Percentiles rank a stretch among this genome's conserved stretches.
phyloP scores from a whole-genome alignment of 2,113 vertebrate species.

The Crotalus tigris region DNA sequence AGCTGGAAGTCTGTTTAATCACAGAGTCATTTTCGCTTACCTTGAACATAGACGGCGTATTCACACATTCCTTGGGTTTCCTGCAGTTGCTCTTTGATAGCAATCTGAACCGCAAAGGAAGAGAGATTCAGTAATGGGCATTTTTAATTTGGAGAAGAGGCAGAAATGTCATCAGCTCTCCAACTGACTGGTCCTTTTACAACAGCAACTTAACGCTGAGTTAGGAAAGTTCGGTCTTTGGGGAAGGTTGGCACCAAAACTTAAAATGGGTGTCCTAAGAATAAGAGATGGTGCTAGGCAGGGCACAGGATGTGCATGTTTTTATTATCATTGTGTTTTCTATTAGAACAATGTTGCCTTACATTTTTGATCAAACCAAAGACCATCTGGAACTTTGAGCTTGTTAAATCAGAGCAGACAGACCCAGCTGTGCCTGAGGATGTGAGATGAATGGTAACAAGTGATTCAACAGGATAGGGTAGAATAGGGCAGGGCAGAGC shows the following conservation, averaged over 20 bases:
- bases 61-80: conserved; percentile 93
- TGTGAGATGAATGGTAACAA: rapidly evolving
- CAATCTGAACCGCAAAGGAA: conserved; percentile 69
- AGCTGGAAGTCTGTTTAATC: not conserved
- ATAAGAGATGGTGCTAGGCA: not conserved
- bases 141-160: not conserved
- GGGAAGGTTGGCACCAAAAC: not conserved
- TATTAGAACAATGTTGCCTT: not conserved
- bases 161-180: too few species aligned
- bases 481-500: too few species aligned
- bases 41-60: conserved; percentile 97
- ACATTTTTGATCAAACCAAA: not conserved
- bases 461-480: not conserved
- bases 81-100: conserved; percentile 94
- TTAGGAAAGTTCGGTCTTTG: not conserved
- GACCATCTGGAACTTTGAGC: not conserved
- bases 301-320: not conserved
- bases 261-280: not conserved
- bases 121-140: not conserved
- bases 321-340: not conserved
- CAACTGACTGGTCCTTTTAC: not conserved
- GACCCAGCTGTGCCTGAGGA: not conserved
- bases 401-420: not conserved
- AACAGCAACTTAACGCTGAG: not conserved
- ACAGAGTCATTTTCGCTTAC: conserved; percentile 60